A percentile compares a stretch with the other conserved stretches of the same genome.
Conservation (phyloP, 2,888 invertebrate genomes). For the Sinelater perroti region DNA sequence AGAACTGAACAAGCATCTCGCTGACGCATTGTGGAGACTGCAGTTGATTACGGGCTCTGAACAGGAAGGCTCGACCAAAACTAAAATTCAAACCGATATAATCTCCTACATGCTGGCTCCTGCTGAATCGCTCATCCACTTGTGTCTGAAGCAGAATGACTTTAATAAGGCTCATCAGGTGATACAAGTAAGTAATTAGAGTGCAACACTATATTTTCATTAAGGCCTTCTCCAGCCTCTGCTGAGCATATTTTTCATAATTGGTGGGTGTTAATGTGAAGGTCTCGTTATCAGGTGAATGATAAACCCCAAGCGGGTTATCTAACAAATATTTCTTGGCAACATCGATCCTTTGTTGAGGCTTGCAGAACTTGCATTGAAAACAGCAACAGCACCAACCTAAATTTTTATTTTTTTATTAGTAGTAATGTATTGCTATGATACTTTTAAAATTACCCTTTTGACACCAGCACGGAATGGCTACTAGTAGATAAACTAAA, state of each 20-base stretch:
- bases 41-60: constrained; percentile 66
- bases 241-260: constrained; percentile 66
- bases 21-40: constrained; percentile 77
- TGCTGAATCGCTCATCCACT: constrained; percentile 77
- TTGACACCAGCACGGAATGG: constrained; percentile 64
- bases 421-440: background rate
- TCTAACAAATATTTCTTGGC: constrained; percentile 65
- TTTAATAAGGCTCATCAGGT: constrained; percentile 80
- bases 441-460: constrained; percentile 54
- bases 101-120: constrained; percentile 78
- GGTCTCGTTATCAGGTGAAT: constrained; percentile 54
- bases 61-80: constrained; percentile 63
- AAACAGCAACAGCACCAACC: constrained; percentile 71
- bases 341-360: constrained; percentile 63
- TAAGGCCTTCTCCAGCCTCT: constrained; percentile 66
- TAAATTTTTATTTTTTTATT: no score
- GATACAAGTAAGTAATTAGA: constrained; percentile 74
- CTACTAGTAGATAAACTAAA: constrained; percentile 59
- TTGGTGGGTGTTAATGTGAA: constrained; percentile 65
- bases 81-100: constrained; percentile 61
- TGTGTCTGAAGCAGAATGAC: constrained; percentile 78
- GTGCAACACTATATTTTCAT: constrained; percentile 64
- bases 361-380: constrained; percentile 67
- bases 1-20: constrained; percentile 64
- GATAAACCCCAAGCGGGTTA: constrained; percentile 68